Base-by-base conservation (phyloP, 1,140 invertebrate species). In the Ephestia elutella region DNA sequence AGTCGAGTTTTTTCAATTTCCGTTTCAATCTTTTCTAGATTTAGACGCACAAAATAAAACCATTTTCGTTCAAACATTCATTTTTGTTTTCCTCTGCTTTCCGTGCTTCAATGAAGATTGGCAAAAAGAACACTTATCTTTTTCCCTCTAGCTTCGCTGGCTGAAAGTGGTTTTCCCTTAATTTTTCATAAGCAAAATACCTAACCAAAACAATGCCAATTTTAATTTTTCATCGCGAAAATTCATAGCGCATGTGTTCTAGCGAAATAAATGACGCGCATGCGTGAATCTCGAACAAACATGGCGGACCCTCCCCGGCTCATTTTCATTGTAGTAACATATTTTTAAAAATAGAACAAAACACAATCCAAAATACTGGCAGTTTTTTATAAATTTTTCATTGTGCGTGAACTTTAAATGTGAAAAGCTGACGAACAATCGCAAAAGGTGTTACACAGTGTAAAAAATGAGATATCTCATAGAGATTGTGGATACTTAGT, bases 241-340 rank as follows among this genome's bases (percentile, higher is more conserved):
- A 38, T 54, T 58, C 54, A 75, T 8, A 32, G 72, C 80, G 80
- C 80, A 80, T 78, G 79, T 74, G 71, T 68, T 53, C 61, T 48
- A 44, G 7, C 15, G 18, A 21, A 10, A 49, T 38, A 35, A 62
- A 50, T 20, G 25, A 49, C 49, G 69, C 78, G 76, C 78, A 76
- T 77, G 81, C 79, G 75, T 59, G 17, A 44, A 35, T 7, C 13
- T 56, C 21, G 19, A 59, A 30, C 38, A 65, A 81, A 85, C 49
- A 85, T 85, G 82, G 82, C 80, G 61, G 78, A 63, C 48, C 32
- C 56, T 56, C 58, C 63, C 68, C 60, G 66, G 68, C 57, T 55
- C 57, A 48, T 66, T 62, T n/a, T 58, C 66, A 66, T 74, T 68
- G 78, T 80, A 66, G 65, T 66, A 58, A 68, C 49, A 68, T 64